Base-by-base conservation (phyloP, 1,140 invertebrate genomes). In the Helicoverpa zea region DNA sequence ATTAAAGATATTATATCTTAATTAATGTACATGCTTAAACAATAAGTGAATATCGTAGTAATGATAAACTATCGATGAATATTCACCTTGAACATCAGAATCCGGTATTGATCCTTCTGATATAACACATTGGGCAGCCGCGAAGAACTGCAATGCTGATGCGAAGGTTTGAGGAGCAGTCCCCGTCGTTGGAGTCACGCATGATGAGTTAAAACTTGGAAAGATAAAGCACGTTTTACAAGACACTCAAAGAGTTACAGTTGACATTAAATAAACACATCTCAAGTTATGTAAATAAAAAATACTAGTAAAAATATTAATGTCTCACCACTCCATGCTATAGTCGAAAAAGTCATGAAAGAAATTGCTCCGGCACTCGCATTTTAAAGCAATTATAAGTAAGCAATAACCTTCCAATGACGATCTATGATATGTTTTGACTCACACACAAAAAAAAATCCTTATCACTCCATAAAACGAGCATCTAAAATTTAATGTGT, bases 91-190 rank as follows among this genome's bases (percentile, higher is more conserved):
- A 11, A 75, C 14, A 18, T 66, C 63, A 49, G 63, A 9, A 49
- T 49, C 43, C 2, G 43, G 35, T 47, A 66, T 13, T 43, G 5
- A 49, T 16, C 43, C n/a, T 18, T 66, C 63, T 16, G 63, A n/a
- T 1, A 66, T 14, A 16, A 66, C 13, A 35, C 63, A 66, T 35
- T 63, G 59, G 2, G 59, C 5, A 12, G 59, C 59, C 2, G 63
- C 63, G 18, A 66, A 66, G 29, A 61, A 47, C 12, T 59, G 56
- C n/a, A 75, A 75, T 10, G 54, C 35, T 35, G 30, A 30, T 29
- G 47, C 23, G 10, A 49, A 61, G 23, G 18, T 59, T 23, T 61
- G 59, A 49, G 59, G 47, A 18, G 14, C 56, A 29, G 23, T 16
- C 13, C 56, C 56, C n/a, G 59, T 75, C 16, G 56, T 61, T 23